Base-by-base conservation (phyloP, 2,113 vertebrate genomes). In the Ibidorhyncha struthersii region DNA sequence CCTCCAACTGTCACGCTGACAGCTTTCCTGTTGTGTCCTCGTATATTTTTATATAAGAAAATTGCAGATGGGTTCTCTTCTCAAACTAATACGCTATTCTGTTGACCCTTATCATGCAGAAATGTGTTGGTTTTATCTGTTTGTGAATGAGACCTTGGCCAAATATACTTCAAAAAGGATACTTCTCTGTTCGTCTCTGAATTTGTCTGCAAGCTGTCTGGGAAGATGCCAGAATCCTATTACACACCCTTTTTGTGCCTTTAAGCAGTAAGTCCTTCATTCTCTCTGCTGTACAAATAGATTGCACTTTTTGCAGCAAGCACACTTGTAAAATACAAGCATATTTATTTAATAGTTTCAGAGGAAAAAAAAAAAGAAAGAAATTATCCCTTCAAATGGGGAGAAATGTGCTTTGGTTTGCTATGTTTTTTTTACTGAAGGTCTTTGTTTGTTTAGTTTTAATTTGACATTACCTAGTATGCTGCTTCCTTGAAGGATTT, bases 21-120 rank as follows among this genome's bases (percentile, higher is more conserved):
- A 97, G 97, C 97, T 97, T 97, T 97, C 95, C 97, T 97, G 96
- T 97, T 97, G 97, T 97, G 96, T 97, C 96, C 96, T 97, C 86
- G 14, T 98, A 85, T 95, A 97, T 97, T 96, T 95, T 97, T 97
- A 95, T 97, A 95, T 97, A 97, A 95, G 96, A 96, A 91, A 96
- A 91, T 80, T 94, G 70, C 95, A 97, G 97, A 97, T 94, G 92
- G 94, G 71, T 94, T 96, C 43, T 97, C 90, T 97, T 93, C 90
- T 96, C 95, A 96, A 97, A 95, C 93, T 91, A 96, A 96, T 89
- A 95, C n/a, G 92, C 90, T 96, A 95, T 96, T 93, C 67, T 94
- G 78, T 91, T 97, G 93, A 96, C 80, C 93, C 95, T 98, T 95
- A 97, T 93, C 97, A 96, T 92, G 87, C 93, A 98, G 96, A 92